Evolutionary conservation across 2,888 invertebrate species (phyloP), one percentile per base, ranked within the genome.

Genomic region (Petrophora chlorosata): DNA sequence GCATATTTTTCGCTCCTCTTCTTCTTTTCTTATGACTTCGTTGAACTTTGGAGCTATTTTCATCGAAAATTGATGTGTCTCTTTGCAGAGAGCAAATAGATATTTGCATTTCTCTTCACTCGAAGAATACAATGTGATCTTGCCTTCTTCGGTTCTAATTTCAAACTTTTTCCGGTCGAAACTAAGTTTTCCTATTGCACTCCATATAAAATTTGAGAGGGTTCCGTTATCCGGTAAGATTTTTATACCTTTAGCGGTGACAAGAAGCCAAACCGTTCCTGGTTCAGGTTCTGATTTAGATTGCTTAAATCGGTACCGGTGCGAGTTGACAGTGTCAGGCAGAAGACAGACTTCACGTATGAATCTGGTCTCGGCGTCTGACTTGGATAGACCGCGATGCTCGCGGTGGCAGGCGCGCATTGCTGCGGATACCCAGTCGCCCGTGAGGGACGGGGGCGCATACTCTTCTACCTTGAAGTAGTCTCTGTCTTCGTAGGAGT

Each of bases 141-240:
- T 95, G 66, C 95, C 95, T 71, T 97, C 97, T 46, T 96, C 95
- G 5, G 97, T 96, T 54, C 97, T 94, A 68, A 99, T 97, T 88
- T 98, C 98, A 85, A 99, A 98, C 85, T 98, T 99, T 87, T 98
- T 98, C 73, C 98, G 94, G 92, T 99, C 98, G 82, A 98, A 99
- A 80, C 96, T 96, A 10, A 99, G 90, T 87, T 98, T 98, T 57
- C 96, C 97, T 57, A 99, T 99, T 66, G 97, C 96, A 70, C 97
- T 96, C 99, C 99, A 99, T 47, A 97, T 93, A 76, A 98, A 98
- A 59, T 95, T 95, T 17, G 95, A 94, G 47, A 95, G 92, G 25
- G 89, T 81, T 29, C 91, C 89, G 61, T 92, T 92, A 76, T 94
- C 94, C 16, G 94, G 93, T 63, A 96, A 94, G 60, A 98, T 95